These are phyloP conservation scores for Palythoa grandiflora DNA, from an alignment of 92 coral and sea anemone species.

Conservation along the genomic window DNA sequence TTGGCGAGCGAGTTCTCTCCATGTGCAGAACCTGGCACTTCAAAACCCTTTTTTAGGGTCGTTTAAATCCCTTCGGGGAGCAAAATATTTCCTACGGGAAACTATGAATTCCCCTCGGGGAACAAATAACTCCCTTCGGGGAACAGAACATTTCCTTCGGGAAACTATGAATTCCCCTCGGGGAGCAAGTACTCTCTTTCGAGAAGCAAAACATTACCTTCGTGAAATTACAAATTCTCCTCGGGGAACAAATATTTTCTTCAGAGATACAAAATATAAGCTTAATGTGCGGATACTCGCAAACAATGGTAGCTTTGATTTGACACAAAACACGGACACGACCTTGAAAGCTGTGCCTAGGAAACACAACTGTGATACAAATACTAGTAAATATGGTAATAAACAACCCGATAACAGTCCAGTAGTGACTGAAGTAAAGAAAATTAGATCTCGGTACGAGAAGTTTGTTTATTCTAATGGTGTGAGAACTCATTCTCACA, in stretches of 20 bases:
- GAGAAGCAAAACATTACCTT: constrained; percentile 28
- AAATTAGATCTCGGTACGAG: constrained; percentile 30
- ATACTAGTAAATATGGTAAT: constrained; percentile 28
- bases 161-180: not conserved
- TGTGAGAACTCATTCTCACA: constrained; percentile 28
- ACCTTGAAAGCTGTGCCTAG: constrained; percentile 40
- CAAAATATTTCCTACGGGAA: constrained; percentile 13
- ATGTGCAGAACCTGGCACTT: constrained; percentile 35
- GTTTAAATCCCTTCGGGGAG: constrained; percentile 33
- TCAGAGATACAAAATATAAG: constrained; percentile 35
- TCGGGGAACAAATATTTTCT: constrained; percentile 37
- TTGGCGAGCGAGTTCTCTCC: constrained; percentile 38
- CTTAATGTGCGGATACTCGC: constrained; percentile 39
- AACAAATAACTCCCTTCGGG: constrained; percentile 16
- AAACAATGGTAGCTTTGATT: constrained; percentile 38
- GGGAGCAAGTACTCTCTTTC: constrained; percentile 12
- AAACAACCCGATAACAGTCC: constrained; percentile 31
- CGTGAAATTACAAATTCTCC: constrained; percentile 10
- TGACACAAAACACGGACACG: constrained; percentile 42
- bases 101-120: constrained; percentile 29
- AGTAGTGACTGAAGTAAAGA: constrained; percentile 31
- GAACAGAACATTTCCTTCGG: constrained; percentile 30
- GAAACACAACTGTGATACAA: constrained; percentile 33
- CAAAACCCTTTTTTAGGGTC: constrained; percentile 35
- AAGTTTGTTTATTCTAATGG: constrained; percentile 28